phyloP scores from a whole-genome alignment of 2,888 invertebrate genomes.

The Epicampocera succincta region DNA sequence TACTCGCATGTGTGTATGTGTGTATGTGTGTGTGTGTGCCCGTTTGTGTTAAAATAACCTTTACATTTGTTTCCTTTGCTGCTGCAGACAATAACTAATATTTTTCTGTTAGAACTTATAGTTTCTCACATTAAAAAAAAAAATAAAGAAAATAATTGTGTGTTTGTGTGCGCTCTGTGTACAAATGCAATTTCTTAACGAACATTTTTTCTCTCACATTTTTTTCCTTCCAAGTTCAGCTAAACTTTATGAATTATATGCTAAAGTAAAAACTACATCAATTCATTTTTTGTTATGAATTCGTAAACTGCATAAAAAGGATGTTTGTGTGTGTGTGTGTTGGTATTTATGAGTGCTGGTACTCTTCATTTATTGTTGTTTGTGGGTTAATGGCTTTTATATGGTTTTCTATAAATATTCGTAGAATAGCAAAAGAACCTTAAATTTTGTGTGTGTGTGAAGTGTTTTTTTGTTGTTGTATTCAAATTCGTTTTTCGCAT shows the following conservation, averaged over 20 bases:
- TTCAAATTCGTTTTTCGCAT: constrained; percentile 16
- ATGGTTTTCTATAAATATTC: constrained; percentile 60
- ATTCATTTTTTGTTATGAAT: constrained; percentile 45
- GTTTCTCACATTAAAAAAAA: background rate
- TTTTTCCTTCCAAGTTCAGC: constrained; percentile 52
- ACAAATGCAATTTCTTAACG: constrained; percentile 12
- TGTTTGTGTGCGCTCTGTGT: background rate
- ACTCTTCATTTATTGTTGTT: constrained; percentile 28
- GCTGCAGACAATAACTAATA: constrained; percentile 15
- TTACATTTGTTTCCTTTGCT: constrained; percentile 15
- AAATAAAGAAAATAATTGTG: background rate
- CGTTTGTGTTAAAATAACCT: background rate
- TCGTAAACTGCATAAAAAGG: constrained; percentile 43
- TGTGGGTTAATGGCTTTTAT: constrained; percentile 61
- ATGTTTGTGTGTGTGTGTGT: background rate
- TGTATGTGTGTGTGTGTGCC: background rate
- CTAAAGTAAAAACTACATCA: constrained; percentile 61
- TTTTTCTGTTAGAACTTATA: constrained; percentile 22
- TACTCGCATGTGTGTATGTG: too few species aligned
- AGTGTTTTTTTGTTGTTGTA: background rate
- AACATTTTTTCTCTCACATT: background rate
- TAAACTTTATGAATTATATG: constrained; percentile 59
- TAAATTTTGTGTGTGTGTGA: constrained; percentile 26
- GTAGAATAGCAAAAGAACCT: constrained; percentile 3
- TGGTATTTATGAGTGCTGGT: constrained; percentile 15